A percentile compares a stretch with the other conserved stretches of the same genome.
Conservation (phyloP, 2,797 vertebrate species). For the Clarias platycephalus region DNA sequence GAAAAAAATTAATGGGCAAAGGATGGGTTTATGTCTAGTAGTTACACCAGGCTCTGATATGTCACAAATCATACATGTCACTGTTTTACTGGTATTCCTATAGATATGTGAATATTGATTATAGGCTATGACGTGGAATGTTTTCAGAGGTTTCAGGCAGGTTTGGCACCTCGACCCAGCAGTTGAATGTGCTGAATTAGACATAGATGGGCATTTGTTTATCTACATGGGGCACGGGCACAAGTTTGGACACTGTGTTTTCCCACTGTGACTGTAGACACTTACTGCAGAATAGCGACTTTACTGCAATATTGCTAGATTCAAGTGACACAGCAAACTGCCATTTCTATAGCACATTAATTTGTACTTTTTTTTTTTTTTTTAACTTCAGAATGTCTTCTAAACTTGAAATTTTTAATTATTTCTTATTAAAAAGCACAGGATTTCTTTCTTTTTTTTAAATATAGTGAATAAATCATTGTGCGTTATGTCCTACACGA, state of each 20-base stretch:
- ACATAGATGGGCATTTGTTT: constrained; percentile 4
- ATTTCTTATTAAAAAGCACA: constrained; percentile 79
- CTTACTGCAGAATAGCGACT: constrained; percentile 36
- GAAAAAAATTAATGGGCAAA: neutral
- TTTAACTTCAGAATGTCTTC: constrained; percentile 71
- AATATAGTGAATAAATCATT: constrained; percentile 71
- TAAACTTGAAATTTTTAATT: constrained; percentile 84
- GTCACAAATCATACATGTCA: neutral
- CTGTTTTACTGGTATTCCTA: constrained; percentile 20
- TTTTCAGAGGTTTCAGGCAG: constrained; percentile 22
- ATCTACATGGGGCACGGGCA: constrained; percentile 29
- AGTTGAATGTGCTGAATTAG: constrained; percentile 17
- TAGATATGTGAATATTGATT: constrained; percentile 19
- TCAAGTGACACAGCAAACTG: constrained; percentile 60
- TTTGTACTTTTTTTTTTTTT: constrained; percentile 53
- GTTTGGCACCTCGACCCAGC: neutral
- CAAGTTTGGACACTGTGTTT: constrained; percentile 35
- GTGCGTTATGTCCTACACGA: constrained; percentile 72
- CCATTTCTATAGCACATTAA: constrained; percentile 78
- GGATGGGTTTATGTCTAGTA: constrained; percentile 16
- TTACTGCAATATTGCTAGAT: constrained; percentile 40
- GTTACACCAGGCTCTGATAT: neutral
- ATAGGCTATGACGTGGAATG: constrained; percentile 18
- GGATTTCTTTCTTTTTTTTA: constrained; percentile 65
- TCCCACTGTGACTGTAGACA: constrained; percentile 44